These are phyloP conservation scores for Podocnemis expansa DNA, from an alignment of 2,113 vertebrate species.

Conservation along the genomic window DNA sequence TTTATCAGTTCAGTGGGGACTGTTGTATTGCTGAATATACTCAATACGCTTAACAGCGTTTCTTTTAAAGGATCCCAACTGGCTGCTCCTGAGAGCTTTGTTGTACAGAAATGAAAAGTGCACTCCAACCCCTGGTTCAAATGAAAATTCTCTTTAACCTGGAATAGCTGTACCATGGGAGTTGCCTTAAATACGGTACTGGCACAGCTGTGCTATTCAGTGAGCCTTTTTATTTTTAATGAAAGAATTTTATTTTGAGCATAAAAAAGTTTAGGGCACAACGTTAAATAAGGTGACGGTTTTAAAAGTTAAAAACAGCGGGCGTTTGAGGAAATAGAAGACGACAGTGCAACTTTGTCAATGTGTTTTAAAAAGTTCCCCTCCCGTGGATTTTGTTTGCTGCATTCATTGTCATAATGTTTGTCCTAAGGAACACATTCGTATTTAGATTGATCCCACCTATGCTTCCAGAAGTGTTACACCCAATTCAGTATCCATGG, in stretches of 20 bases:
- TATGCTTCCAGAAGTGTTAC: neutral
- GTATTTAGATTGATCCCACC: neutral
- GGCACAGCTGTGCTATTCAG: neutral
- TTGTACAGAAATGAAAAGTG: slow-evolving; percentile 12
- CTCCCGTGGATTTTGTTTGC: neutral
- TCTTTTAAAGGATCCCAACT: slow-evolving; percentile 51
- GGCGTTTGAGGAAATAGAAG: neutral
- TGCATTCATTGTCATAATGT: neutral
- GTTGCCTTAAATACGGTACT: slow-evolving; percentile 7
- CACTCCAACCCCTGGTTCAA: slow-evolving; percentile 35
- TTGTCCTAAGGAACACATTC: neutral
- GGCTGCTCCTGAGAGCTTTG: neutral
- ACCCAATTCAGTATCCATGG: neutral
- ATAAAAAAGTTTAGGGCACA: neutral
- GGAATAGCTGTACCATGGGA: slow-evolving; percentile 54
- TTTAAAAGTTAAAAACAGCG: slow-evolving; percentile 32
- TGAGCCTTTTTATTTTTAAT: slow-evolving; percentile 5
- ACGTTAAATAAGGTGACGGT: slow-evolving; percentile 4
- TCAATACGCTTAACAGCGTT: slow-evolving; percentile 11
- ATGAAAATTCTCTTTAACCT: slow-evolving; percentile 56
- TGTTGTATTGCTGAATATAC: slow-evolving; percentile 20
- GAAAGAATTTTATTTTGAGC: neutral
- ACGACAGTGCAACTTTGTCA: neutral
- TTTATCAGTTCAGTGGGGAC: slow-evolving; percentile 3
- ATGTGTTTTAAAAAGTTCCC: neutral